Evolutionary conservation across 2,113 vertebrate species (phyloP), one percentile per base, ranked within the genome.

Genomic region (Indicator indicator): DNA sequence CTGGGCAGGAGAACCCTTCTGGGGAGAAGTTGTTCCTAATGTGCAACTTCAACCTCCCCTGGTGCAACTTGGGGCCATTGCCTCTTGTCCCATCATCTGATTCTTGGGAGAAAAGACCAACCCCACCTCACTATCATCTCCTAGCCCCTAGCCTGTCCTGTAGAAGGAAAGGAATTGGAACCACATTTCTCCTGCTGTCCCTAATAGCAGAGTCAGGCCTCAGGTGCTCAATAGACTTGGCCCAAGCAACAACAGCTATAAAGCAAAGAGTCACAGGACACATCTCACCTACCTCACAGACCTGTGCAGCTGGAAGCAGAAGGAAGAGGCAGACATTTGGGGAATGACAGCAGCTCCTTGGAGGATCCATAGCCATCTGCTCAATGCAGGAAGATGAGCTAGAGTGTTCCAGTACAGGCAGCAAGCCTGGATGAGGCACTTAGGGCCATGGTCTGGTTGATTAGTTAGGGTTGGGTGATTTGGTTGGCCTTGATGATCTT

Each of bases 341-440:
- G 18, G 23, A 67, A n/a, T 0, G 1, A 3, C 9, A n/a, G 9
- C 21, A 50, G 15, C 56, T 71, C 26, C 52, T 9, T 21, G 5
- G 12, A 42, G 50, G 11, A 89, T 8, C 56, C 52, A 5, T 0
- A 0, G 7, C 52, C 6, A 40, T 5, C 36, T 36, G 4, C 1
- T 12, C 13, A 28, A 8, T 0, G 0, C 52, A 56, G 7, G 1
- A 7, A 7, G 3, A 36, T 40, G 5, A 81, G 9, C 16, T 4
- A 14, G 5, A 12, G 18, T 48, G 9, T 33, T 9, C 40, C 26
- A 32, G 33, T 2, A 9, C 10, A 6, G 16, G 27, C 50, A 73
- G 8, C 36, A 36, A 36, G 36, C 36, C 36, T 36, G 36, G 36
- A 36, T 36, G 36, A 36, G 36, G 36, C 36, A 36, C 36, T 36